A percentile compares a stretch with the other conserved stretches of the same genome.
These are phyloP conservation scores for Hippopotamyrus pictus DNA, from an alignment of 2,797 vertebrate genomes.

Conservation along the genomic window DNA sequence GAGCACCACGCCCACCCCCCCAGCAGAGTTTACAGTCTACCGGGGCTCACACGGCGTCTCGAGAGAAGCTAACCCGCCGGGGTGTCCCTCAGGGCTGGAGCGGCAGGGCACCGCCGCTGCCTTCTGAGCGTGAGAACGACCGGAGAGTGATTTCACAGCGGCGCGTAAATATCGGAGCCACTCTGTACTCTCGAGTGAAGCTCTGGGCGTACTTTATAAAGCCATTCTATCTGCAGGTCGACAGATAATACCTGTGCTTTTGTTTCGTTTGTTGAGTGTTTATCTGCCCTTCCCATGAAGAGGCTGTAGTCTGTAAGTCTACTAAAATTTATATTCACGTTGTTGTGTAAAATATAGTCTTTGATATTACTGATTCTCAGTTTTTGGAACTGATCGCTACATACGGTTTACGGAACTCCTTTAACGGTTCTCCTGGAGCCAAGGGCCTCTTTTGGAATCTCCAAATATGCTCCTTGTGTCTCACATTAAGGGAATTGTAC, in stretches of 20 bases:
- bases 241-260: not conserved
- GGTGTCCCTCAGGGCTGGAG: not conserved
- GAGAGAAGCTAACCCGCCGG: not conserved
- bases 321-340: not conserved
- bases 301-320: not conserved
- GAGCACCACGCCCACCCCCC: not conserved
- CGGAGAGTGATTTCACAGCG: not conserved
- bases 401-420: not conserved
- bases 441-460: not conserved
- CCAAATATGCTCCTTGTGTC: not conserved
- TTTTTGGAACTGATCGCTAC: not conserved
- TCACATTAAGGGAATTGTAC: not conserved
- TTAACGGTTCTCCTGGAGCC: not conserved
- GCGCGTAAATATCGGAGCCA: not conserved
- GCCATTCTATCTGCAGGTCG: not conserved
- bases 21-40: not conserved
- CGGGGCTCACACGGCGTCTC: not conserved
- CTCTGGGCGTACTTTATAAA: not conserved
- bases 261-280: not conserved
- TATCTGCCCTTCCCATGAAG: not conserved
- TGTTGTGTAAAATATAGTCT: not conserved
- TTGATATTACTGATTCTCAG: not conserved
- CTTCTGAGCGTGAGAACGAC: not conserved
- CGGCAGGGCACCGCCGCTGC: not conserved
- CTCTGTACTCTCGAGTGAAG: not conserved